Evolutionary conservation across 1,140 invertebrate genomes (phyloP), one percentile per base, ranked within the genome.

Genomic region (Pachypsylla venusta): DNA sequence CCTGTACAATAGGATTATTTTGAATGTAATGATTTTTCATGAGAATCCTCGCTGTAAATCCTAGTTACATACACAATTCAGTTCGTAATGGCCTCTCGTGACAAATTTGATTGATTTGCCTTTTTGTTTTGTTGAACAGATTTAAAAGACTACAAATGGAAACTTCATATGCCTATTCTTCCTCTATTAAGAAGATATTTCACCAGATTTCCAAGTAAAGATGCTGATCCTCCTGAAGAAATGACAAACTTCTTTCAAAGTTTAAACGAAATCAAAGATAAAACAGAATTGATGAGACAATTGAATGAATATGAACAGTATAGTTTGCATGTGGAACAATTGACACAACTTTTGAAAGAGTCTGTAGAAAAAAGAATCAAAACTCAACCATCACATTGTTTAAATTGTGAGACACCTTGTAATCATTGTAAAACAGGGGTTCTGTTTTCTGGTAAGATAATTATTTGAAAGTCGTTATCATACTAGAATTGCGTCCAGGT

Each of bases 401-500:
- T 80, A 40, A 66, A 61, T 14, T 61, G 61, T 54, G 61, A 56
- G 2, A 56, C 54, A 22, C 65, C 68, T 25, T 83, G 81, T 68
- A 59, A 61, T 55, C 90, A 94, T 74, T 75, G 86, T 19, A 84
- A 85, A 71, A 73, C 91, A 35, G 91, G 84, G 27, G 73, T 98
- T 61, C 74, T 96, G 64, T 98, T 97, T 77, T 98, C 93, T 65
- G 94, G 94, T 48, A n/a, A n/a, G n/a, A n/a, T n/a, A n/a, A n/a
- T n/a, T n/a, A n/a, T n/a, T n/a, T n/a, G n/a, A n/a, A n/a, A n/a
- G n/a, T n/a, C n/a, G n/a, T n/a, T n/a, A n/a, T n/a, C n/a, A n/a
- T n/a, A n/a, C n/a, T n/a, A n/a, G n/a, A n/a, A n/a, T n/a, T n/a
- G n/a, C n/a, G n/a, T n/a, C n/a, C n/a, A n/a, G n/a, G n/a, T n/a